These are phyloP conservation scores for Rhynchopsitta pachyrhyncha DNA, from an alignment of 2,113 vertebrate species.

Conservation along the genomic window DNA sequence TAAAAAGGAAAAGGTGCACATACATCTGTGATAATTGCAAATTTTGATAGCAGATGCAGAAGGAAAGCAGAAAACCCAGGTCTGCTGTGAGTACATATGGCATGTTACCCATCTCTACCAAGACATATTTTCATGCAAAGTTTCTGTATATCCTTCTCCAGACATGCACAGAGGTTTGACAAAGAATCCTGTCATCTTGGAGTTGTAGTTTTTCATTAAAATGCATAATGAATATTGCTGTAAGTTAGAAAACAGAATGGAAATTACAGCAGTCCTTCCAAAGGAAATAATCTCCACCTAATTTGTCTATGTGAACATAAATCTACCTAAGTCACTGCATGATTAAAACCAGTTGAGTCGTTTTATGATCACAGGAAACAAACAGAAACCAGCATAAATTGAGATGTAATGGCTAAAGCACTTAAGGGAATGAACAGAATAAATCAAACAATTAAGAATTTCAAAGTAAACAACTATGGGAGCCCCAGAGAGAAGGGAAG, in stretches of 20 bases:
- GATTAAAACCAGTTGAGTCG: neutral
- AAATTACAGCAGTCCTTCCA: neutral
- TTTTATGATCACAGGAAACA: neutral
- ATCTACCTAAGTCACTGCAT: neutral
- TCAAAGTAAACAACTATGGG: neutral
- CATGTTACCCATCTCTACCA: neutral
- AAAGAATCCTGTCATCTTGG: neutral
- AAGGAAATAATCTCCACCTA: neutral
- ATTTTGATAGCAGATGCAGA: neutral
- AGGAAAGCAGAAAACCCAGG: neutral
- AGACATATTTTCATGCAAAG: neutral
- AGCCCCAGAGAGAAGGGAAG: neutral
- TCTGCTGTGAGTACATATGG: rapidly evolving
- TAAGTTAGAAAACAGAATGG: neutral
- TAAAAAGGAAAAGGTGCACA: neutral
- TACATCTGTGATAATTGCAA: neutral
- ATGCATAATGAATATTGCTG: neutral
- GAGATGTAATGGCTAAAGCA: neutral
- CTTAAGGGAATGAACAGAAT: neutral
- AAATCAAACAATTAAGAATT: neutral
- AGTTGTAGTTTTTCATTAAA: neutral
- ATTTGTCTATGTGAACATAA: neutral
- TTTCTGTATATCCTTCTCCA: neutral
- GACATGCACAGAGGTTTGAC: neutral
- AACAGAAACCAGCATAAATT: neutral